Evolutionary conservation across 53 echinoderm and acorn worm species (phyloP), one percentile per base, ranked within the genome.

Genomic region (Stichopus horrens): DNA sequence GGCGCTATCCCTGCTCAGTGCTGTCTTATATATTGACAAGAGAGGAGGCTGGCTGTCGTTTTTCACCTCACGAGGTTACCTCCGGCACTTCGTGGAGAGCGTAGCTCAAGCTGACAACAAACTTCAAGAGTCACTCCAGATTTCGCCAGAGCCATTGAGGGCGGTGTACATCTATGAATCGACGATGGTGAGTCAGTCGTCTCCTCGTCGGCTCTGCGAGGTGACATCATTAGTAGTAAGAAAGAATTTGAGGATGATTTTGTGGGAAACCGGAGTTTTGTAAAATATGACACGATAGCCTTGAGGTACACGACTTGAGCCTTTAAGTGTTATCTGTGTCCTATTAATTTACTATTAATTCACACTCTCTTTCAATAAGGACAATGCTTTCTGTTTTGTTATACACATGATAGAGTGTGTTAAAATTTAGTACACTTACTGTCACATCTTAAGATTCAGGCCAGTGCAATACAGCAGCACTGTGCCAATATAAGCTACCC

Each of bases 111-210:
- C 93, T 23, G 99, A 99, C 90, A 90, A 93, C 21, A 81, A 93
- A 16, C 79, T 99, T 5, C 99, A 94, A 63, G 88, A 90, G 60
- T 90, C 92, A 52, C 91, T 99, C 5, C 94, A 95, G 57, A 96
- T 94, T 0, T 90, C 90, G 8, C 99, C 97, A 5, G 96, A 96
- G 91, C 99, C 94, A 19, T 88, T 99, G 75, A 90, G 91, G 66
- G 96, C 94, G 1, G 94, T 98, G 23, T 96, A 94, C 86, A 94
- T 99, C 77, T 99, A 93, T 91, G 98, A 97, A 85, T 97, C 98
- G 1, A 94, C 93, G 76, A 93, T 97, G 98, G 98, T 97, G 54
- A 93, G 94, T 53, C 37, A 2, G 37, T 37, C 2, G 37, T 37
- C 37, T 1, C 37, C 37, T 37, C 37, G 37, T 67, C 13, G 1